Evolutionary conservation across 2,888 invertebrate species (phyloP).

Genomic region (Cheilosia grossa): DNA sequence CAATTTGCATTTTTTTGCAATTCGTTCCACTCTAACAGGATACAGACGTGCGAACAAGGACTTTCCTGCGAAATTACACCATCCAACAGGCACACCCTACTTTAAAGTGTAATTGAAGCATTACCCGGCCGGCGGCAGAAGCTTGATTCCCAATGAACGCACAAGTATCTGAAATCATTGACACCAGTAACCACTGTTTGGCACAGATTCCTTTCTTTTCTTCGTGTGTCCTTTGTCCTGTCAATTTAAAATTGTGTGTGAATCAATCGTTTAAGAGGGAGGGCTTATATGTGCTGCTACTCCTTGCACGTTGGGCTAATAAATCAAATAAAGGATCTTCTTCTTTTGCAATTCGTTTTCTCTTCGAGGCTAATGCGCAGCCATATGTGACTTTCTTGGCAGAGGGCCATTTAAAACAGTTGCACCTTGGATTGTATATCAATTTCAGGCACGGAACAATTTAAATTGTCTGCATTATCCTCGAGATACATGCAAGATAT

Average conservation of each 20-base stretch:
- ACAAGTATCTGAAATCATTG: constrained; percentile 70
- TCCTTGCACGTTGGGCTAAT: constrained; percentile 65
- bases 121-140: constrained; percentile 30
- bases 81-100: constrained; percentile 57
- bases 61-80: constrained; percentile 51
- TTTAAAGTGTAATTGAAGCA: constrained; percentile 69
- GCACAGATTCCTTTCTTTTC: constrained; percentile 56
- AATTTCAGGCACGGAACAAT: constrained; percentile 28
- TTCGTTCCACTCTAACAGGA: constrained; percentile 67
- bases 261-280: constrained; percentile 57
- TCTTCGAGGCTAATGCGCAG: constrained; percentile 18
- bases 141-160: constrained; percentile 62
- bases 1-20: constrained; percentile 73
- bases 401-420: constrained; percentile 60
- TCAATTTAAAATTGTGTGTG: constrained; percentile 67
- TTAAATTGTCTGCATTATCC: constrained; percentile 50
- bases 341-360: constrained; percentile 22
- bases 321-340: constrained; percentile 71
- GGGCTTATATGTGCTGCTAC: neutral
- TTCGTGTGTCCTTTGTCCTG: constrained; percentile 53
- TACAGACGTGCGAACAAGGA: constrained; percentile 73
- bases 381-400: constrained; percentile 49
- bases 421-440: constrained; percentile 27
- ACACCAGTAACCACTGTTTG: constrained; percentile 73
- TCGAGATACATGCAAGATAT: constrained; percentile 30